Percentiles rank a stretch among this genome's conserved stretches.
These are phyloP conservation scores for Marcusenius ussheri DNA, from an alignment of 2,113 vertebrate genomes.

Conservation along the genomic window DNA sequence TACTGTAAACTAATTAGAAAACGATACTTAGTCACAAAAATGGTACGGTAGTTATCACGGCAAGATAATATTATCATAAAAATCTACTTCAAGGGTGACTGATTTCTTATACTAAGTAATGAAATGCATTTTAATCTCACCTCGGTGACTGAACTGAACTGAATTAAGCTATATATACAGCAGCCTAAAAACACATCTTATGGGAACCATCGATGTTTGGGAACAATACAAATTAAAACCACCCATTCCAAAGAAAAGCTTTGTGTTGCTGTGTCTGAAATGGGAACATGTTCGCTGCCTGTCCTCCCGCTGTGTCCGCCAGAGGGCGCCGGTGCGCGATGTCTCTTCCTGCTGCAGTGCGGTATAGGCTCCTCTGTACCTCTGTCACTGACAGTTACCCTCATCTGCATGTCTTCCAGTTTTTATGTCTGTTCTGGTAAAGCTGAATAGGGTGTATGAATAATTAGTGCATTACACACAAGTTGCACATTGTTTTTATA, in stretches of 20 bases:
- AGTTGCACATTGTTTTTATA: not conserved
- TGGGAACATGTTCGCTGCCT: constrained; percentile 39
- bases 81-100: not conserved
- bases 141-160: not conserved
- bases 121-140: not conserved
- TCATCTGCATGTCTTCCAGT: not conserved
- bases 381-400: not conserved
- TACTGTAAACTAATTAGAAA: not conserved
- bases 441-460: not conserved
- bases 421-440: not conserved
- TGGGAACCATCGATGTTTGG: not conserved
- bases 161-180: not conserved
- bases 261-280: constrained; percentile 33
- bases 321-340: not conserved
- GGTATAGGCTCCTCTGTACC: not conserved
- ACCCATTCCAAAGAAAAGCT: constrained; percentile 22
- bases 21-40: not conserved
- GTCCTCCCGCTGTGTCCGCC: constrained; percentile 35
- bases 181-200: not conserved
- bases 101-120: not conserved
- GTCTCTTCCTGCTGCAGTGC: constrained; percentile 17
- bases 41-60: not conserved
- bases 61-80: not conserved
- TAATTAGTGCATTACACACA: not conserved
- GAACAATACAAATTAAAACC: constrained; percentile 12